Conservation (phyloP, 2,113 vertebrate genomes). For the Haplochromis vanheusdeni region DNA sequence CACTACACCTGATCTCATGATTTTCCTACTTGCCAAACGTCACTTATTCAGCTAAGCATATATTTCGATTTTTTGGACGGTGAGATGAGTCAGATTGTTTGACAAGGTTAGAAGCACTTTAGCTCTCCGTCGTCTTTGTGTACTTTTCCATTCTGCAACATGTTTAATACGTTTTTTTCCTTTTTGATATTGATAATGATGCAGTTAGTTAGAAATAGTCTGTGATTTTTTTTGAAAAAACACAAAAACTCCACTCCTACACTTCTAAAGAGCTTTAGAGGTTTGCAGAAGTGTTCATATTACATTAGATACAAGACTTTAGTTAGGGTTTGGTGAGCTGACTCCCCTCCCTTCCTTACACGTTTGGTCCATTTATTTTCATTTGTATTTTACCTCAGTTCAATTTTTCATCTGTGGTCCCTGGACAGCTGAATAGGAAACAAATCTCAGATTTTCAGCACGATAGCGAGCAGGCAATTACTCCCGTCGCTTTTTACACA, state of each 20-base stretch:
- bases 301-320: background rate
- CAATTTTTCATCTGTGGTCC: background rate
- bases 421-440: background rate
- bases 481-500: background rate
- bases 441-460: background rate
- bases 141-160: background rate
- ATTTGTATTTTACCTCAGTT: constrained; percentile 2
- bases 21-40: background rate
- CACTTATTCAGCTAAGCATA: background rate
- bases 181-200: background rate
- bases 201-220: background rate
- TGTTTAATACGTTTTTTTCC: background rate
- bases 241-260: background rate
- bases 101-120: background rate
- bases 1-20: background rate
- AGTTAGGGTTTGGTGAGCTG: background rate
- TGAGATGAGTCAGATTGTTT: background rate
- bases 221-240: background rate
- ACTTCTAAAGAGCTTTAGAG: background rate
- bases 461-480: background rate
- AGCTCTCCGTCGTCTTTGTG: background rate
- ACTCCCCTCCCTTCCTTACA: background rate
- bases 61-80: background rate
- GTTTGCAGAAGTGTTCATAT: background rate
- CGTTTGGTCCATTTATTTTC: background rate